phyloP scores from a whole-genome alignment of 2,113 vertebrate genomes.

The Hoplias malabaricus region DNA sequence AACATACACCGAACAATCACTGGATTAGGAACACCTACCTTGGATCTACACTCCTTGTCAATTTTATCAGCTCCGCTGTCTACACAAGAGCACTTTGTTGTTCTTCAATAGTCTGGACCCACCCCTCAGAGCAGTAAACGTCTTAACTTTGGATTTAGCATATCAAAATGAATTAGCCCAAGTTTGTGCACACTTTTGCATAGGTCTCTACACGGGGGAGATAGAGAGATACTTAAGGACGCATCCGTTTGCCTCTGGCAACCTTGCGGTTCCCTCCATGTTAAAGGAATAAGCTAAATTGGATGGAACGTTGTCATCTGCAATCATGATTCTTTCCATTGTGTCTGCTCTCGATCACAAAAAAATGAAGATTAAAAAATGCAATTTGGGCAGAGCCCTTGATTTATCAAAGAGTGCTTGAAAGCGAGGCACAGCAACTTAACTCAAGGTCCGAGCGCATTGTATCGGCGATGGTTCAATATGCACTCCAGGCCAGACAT shows the following conservation, averaged over 20 bases:
- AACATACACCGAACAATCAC: too few species aligned
- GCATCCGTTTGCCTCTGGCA: constrained; percentile 11
- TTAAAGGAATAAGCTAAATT: constrained; percentile 50
- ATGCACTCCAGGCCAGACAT: constrained; percentile 52
- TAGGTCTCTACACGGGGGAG: too few species aligned
- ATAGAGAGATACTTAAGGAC: background rate
- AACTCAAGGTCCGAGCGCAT: constrained; percentile 52
- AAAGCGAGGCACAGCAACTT: constrained; percentile 50
- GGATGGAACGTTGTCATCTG: constrained; percentile 49
- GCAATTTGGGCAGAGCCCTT: constrained; percentile 59
- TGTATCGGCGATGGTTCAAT: constrained; percentile 52
- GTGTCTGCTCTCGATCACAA: constrained; percentile 34
- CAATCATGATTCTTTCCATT: constrained; percentile 53
- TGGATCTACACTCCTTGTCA: too few species aligned
- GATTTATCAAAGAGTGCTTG: constrained; percentile 59
- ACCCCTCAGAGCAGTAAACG: too few species aligned
- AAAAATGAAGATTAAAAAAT: constrained; percentile 54
- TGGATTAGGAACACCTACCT: too few species aligned
- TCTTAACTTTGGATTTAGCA: too few species aligned
- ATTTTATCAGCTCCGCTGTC: too few species aligned
- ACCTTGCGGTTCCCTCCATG: constrained; percentile 46
- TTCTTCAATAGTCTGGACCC: too few species aligned
- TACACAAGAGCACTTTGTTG: too few species aligned
- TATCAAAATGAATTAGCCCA: too few species aligned
- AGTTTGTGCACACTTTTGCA: too few species aligned